Percentiles rank a stretch among this genome's conserved stretches.
phyloP scores from a whole-genome alignment of 92 coral and sea anemone species.

The Paramuricea clavata region DNA sequence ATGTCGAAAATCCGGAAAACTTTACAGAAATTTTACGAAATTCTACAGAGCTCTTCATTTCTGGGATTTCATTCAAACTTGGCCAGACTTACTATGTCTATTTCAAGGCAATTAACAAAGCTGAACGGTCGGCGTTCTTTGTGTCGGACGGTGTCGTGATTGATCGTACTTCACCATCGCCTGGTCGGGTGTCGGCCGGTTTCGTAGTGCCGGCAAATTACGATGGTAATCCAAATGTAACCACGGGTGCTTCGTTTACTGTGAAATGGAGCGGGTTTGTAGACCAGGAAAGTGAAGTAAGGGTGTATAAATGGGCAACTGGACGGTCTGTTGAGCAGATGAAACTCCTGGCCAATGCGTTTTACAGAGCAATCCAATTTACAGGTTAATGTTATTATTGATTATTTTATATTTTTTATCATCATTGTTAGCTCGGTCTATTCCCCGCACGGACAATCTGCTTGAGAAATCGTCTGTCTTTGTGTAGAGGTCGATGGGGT shows the following conservation, averaged over 20 bases:
- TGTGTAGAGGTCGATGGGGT: too few relatives aligned
- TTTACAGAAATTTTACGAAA: slow-evolving; percentile 54
- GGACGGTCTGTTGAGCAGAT: slow-evolving; percentile 63
- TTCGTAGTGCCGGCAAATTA: slow-evolving; percentile 79
- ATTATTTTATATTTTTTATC: not conserved
- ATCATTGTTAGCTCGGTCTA: too few relatives aligned
- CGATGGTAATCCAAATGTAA: slow-evolving; percentile 79
- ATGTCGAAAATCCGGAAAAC: slow-evolving; percentile 62
- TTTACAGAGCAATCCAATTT: slow-evolving; percentile 64
- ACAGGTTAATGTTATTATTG: too few relatives aligned
- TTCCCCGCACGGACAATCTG: too few relatives aligned
- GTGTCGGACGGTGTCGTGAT: slow-evolving; percentile 84
- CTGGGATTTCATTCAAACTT: slow-evolving; percentile 62
- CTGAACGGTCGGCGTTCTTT: slow-evolving; percentile 70
- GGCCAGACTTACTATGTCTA: slow-evolving; percentile 84
- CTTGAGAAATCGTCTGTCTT: too few relatives aligned
- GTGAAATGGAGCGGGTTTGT: slow-evolving; percentile 90
- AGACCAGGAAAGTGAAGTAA: slow-evolving; percentile 87
- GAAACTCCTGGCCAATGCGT: slow-evolving; percentile 32
- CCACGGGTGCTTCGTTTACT: slow-evolving; percentile 79
- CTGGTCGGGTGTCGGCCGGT: slow-evolving; percentile 76
- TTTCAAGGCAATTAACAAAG: slow-evolving; percentile 75
- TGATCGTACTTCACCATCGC: slow-evolving; percentile 83
- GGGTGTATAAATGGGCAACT: slow-evolving; percentile 77
- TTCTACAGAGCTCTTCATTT: slow-evolving; percentile 39